These are phyloP conservation scores for Osedax frankpressi DNA, from an alignment of 2,888 invertebrate species.

Conservation along the genomic window DNA sequence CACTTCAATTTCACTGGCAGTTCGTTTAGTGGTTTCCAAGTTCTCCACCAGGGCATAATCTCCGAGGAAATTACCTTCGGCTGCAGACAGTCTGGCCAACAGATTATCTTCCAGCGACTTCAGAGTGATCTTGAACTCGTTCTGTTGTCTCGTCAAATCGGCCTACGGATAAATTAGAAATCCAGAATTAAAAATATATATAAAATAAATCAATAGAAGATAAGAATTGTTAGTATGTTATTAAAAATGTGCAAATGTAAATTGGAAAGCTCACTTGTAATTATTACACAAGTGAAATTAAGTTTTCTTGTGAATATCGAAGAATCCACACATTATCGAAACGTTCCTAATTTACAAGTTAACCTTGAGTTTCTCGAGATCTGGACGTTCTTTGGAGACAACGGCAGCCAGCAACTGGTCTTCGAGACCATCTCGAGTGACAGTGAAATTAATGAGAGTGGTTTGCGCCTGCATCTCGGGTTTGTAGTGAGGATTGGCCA, in stretches of 20 bases:
- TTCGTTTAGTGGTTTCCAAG: constrained; percentile 84
- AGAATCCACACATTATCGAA: no score
- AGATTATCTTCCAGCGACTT: constrained; percentile 84
- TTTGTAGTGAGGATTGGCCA: constrained; percentile 92
- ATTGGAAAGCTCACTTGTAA: no score
- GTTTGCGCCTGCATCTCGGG: constrained; percentile 98
- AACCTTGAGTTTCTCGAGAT: constrained; percentile 75
- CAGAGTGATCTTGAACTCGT: constrained; percentile 86
- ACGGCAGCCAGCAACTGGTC: constrained; percentile 90
- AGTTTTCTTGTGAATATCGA: no score
- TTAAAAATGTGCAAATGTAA: no score
- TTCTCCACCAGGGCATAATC: constrained; percentile 90
- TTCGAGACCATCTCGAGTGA: constrained; percentile 85
- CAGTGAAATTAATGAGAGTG: constrained; percentile 88
- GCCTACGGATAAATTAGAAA: no score
- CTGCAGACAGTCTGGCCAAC: constrained; percentile 73
- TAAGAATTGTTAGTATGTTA: no score
- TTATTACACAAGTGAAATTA: no score
- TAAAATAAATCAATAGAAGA: no score
- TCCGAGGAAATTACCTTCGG: constrained; percentile 81
- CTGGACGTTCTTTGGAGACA: constrained; percentile 88
- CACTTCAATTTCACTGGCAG: constrained; percentile 82
- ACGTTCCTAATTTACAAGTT: no score
- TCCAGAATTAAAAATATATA: no score
- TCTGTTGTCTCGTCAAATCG: constrained; percentile 85